Percentiles rank a stretch among this genome's conserved stretches.
phyloP scores from a whole-genome alignment of 2,888 invertebrate genomes.

The Coenonympha glycerion region DNA sequence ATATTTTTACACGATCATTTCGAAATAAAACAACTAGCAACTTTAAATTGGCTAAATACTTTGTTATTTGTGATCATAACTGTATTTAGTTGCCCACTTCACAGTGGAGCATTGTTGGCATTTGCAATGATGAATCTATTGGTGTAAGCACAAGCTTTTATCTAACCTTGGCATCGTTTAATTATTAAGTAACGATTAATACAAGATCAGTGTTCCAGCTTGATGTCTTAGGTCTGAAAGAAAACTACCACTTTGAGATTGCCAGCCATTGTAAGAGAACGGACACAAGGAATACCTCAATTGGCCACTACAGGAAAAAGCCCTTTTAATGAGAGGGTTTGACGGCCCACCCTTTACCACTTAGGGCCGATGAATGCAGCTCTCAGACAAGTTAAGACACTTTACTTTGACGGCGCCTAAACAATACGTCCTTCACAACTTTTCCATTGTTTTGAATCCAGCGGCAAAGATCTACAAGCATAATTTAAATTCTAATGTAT shows the following conservation, averaged over 20 bases:
- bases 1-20: background rate
- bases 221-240: background rate
- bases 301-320: slow-evolving; percentile 23
- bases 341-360: slow-evolving; percentile 23
- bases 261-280: slow-evolving; percentile 4
- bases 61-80: too few relatives aligned
- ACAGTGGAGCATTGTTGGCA: too few relatives aligned
- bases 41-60: background rate
- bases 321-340: slow-evolving; percentile 24
- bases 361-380: slow-evolving; percentile 22
- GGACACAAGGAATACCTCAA: slow-evolving; percentile 12
- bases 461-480: slow-evolving; percentile 4
- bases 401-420: slow-evolving; percentile 24
- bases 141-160: background rate
- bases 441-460: slow-evolving; percentile 20
- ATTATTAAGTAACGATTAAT: too few relatives aligned
- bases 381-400: slow-evolving; percentile 28
- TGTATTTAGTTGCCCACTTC: too few relatives aligned
- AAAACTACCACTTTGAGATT: slow-evolving; percentile 1
- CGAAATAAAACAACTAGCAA: background rate
- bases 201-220: background rate
- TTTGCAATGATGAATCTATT: too few relatives aligned
- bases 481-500: slow-evolving; percentile 2
- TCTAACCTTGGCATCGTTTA: too few relatives aligned
- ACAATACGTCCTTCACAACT: slow-evolving; percentile 23